Conservation (phyloP, 2,888 invertebrate genomes). For the Chrysopilus asiliformis region DNA sequence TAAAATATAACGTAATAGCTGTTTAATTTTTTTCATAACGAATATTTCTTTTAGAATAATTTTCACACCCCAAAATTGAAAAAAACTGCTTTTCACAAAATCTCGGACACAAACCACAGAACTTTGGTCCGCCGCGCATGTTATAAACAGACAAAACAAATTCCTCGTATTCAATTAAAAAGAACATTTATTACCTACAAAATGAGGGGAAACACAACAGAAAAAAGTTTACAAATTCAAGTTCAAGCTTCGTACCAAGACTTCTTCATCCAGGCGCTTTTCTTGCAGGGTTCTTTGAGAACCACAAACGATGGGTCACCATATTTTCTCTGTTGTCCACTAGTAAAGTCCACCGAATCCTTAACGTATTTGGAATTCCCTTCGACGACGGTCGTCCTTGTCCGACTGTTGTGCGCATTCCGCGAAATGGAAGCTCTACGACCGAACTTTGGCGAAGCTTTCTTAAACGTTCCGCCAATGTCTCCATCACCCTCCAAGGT, state of each 20-base stretch:
- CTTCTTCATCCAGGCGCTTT: conserved; percentile 33
- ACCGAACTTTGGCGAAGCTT: conserved; percentile 28
- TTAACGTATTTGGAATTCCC: conserved; percentile 28
- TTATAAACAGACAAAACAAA: too few relatives aligned
- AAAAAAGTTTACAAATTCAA: too few relatives aligned
- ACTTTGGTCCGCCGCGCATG: too few relatives aligned
- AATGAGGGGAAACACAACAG: too few relatives aligned
- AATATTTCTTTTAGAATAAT: too few relatives aligned
- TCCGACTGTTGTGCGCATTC: conserved; percentile 25
- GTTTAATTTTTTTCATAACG: too few relatives aligned
- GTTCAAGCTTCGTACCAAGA: conserved; percentile 32
- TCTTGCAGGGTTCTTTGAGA: conserved; percentile 30
- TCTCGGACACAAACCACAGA: too few relatives aligned
- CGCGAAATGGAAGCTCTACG: conserved; percentile 26
- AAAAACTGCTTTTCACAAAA: too few relatives aligned
- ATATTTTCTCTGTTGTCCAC: conserved; percentile 15
- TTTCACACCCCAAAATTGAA: too few relatives aligned
- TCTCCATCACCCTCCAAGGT: conserved; percentile 23
- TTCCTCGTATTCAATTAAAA: too few relatives aligned
- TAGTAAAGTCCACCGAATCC: conserved; percentile 17
- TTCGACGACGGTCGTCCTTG: conserved; percentile 27
- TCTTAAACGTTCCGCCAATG: conserved; percentile 17
- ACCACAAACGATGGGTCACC: conserved; percentile 27
- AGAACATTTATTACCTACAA: too few relatives aligned
- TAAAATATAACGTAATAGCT: too few relatives aligned